Evolutionary conservation across 2,113 vertebrate species (phyloP).

Genomic region (Ageneiosus marmoratus): DNA sequence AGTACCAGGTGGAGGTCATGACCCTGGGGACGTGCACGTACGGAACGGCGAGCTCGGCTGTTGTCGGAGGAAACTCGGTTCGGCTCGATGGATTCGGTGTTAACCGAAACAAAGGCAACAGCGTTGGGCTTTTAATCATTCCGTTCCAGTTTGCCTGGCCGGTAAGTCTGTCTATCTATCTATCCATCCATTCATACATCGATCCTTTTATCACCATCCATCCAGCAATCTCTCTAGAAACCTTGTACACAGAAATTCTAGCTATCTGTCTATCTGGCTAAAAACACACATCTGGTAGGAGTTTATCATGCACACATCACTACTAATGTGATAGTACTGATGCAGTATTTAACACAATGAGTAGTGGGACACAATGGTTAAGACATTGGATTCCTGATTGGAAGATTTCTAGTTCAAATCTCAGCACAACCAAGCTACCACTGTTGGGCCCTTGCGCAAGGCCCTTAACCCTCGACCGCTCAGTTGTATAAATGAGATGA

Average conservation of each 20-base stretch:
- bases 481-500: no score
- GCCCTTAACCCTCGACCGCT: no score
- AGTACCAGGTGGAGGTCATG: slow-evolving; percentile 89
- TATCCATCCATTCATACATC: not conserved
- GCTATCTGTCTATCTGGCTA: not conserved
- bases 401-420: no score
- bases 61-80: slow-evolving; percentile 93
- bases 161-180: slow-evolving; percentile 73
- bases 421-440: no score
- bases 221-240: not conserved
- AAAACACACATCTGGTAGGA: not conserved
- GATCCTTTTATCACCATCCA: not conserved
- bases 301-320: not conserved
- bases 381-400: no score
- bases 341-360: no score
- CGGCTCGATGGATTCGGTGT: slow-evolving; percentile 77
- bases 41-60: slow-evolving; percentile 85
- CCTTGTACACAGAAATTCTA: not conserved
- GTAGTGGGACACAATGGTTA: no score
- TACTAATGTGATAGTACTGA: not conserved
- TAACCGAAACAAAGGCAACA: slow-evolving; percentile 70
- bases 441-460: no score
- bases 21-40: slow-evolving; percentile 84
- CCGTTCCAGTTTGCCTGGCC: slow-evolving; percentile 95
- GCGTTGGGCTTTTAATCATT: slow-evolving; percentile 82